A percentile compares a stretch with the other conserved stretches of the same genome.
phyloP scores from a whole-genome alignment of 1,140 invertebrate genomes.

The Drosophila tristis region DNA sequence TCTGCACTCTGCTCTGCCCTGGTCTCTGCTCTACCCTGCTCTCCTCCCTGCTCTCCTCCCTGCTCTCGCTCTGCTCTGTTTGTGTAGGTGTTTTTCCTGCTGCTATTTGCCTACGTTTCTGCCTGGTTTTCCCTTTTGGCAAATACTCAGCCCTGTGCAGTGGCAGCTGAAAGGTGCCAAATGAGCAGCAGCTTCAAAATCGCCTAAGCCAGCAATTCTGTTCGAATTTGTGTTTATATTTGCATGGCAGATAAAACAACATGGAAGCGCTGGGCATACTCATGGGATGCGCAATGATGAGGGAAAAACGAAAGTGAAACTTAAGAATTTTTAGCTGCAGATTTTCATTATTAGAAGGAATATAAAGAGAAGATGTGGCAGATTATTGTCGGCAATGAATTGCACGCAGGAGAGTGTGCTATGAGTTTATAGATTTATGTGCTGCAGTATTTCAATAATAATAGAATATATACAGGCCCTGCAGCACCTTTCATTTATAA shows the following conservation, averaged over 20 bases:
- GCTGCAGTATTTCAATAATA: no score
- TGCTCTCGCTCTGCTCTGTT: slow-evolving; percentile 37
- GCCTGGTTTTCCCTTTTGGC: slow-evolving; percentile 53
- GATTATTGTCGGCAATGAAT: no score
- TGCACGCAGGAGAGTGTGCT: no score
- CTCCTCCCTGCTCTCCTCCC: neutral
- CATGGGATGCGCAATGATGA: slow-evolving; percentile 1
- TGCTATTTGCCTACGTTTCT: slow-evolving; percentile 70
- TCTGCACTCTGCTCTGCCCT: no score
- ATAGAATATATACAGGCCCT: no score
- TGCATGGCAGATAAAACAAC: slow-evolving; percentile 12
- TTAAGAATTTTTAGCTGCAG: slow-evolving; percentile 1
- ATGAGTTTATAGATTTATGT: no score
- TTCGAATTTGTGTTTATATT: slow-evolving; percentile 31
- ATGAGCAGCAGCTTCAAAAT: slow-evolving; percentile 15
- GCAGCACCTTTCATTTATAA: no score
- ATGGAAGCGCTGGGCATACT: neutral
- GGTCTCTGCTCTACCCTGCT: no score
- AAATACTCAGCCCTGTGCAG: slow-evolving; percentile 17
- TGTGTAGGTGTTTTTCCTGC: slow-evolving; percentile 66
- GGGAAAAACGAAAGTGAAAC: slow-evolving; percentile 27
- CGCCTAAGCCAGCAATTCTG: slow-evolving; percentile 14
- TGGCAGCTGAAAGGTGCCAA: slow-evolving; percentile 24
- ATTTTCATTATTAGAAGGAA: neutral
- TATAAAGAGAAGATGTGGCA: no score